These are phyloP conservation scores for Lota lota DNA, from an alignment of 2,113 vertebrate genomes.

Conservation along the genomic window DNA sequence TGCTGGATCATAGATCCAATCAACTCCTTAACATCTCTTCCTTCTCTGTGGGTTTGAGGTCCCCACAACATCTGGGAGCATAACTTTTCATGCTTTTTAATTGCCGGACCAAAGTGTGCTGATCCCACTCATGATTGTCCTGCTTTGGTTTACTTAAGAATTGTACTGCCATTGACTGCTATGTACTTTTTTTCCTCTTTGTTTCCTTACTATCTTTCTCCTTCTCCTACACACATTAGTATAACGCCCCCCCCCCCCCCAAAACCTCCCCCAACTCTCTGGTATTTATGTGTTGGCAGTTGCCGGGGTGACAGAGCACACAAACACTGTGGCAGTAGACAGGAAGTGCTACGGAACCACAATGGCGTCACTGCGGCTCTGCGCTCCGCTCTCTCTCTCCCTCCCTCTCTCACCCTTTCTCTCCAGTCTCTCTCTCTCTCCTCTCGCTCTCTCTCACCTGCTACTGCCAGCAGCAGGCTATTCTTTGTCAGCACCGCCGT, in stretches of 20 bases:
- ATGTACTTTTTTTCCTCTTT: slow-evolving; percentile 22
- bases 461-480: slow-evolving; percentile 66
- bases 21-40: no score
- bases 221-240: slow-evolving; percentile 19
- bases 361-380: slow-evolving; percentile 81
- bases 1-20: no score
- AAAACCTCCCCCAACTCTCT: slow-evolving; percentile 30
- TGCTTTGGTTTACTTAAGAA: no score
- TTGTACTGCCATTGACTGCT: slow-evolving; percentile 13
- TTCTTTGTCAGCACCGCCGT: slow-evolving; percentile 10
- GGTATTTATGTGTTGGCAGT: slow-evolving; percentile 79
- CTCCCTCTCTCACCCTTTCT: slow-evolving; percentile 31
- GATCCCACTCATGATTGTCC: no score
- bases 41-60: no score
- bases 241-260: slow-evolving; percentile 21
- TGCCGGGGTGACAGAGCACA: slow-evolving; percentile 74
- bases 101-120: no score
- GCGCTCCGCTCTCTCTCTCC: slow-evolving; percentile 15
- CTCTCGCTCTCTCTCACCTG: slow-evolving; percentile 41
- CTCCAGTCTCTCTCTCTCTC: slow-evolving; percentile 2
- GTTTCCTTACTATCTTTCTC: slow-evolving; percentile 4
- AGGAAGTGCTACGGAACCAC: slow-evolving; percentile 81
- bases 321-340: slow-evolving; percentile 79
- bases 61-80: no score
- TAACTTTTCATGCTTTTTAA: no score